A percentile compares a stretch with the other conserved stretches of the same genome.
phyloP scores from a whole-genome alignment of 2,797 vertebrate genomes.

The Acanthornis magna region DNA sequence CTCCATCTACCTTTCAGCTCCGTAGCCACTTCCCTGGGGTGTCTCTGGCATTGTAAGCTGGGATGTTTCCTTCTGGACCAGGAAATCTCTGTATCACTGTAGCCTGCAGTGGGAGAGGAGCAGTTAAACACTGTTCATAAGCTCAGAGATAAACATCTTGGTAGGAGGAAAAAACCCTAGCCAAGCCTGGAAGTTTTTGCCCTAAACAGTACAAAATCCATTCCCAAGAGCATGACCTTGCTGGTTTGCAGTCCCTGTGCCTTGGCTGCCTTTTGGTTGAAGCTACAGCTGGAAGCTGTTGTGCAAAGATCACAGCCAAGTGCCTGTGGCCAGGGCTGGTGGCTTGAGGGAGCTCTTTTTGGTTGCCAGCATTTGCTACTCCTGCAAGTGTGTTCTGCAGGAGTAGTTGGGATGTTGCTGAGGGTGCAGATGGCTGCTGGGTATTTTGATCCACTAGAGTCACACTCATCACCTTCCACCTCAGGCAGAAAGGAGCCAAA shows the following conservation, averaged over 20 bases:
- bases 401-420: background rate
- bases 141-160: fast-evolving
- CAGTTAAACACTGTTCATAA: background rate
- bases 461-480: background rate
- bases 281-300: background rate
- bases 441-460: background rate
- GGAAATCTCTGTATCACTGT: background rate
- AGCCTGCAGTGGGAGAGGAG: background rate
- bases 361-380: background rate
- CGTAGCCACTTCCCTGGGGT: fast-evolving
- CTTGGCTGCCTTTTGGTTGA: background rate
- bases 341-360: background rate
- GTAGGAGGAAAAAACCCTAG: background rate
- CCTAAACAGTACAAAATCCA: background rate
- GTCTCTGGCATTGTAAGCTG: fast-evolving
- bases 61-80: background rate
- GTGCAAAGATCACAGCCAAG: background rate
- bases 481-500: background rate
- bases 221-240: fast-evolving
- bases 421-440: background rate
- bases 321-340: background rate
- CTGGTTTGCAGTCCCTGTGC: background rate
- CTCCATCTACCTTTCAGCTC: background rate
- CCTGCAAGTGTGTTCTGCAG: background rate
- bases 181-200: background rate